A percentile compares a stretch with the other conserved stretches of the same genome.
Conservation (phyloP, 2,888 invertebrate genomes). For the Andrena camellia region DNA sequence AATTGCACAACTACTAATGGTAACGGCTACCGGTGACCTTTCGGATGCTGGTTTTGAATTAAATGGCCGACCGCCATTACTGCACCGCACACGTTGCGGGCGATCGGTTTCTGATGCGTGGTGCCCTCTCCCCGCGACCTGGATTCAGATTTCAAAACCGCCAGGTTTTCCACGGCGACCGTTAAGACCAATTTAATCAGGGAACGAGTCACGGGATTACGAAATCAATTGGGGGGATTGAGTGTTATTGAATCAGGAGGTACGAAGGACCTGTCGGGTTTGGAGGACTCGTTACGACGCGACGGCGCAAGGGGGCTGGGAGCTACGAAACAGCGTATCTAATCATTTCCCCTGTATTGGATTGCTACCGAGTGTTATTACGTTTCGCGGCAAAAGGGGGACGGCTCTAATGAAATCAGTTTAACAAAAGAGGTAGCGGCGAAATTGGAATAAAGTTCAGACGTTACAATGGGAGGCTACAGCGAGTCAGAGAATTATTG, state of each 20-base stretch:
- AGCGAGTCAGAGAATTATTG: too few relatives aligned
- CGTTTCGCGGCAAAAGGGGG: neutral
- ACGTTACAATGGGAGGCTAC: neutral
- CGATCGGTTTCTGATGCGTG: neutral
- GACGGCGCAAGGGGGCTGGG: neutral
- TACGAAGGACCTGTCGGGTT: neutral
- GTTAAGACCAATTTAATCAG: slow-evolving; percentile 21
- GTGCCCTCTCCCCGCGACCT: neutral
- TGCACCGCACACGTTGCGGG: neutral
- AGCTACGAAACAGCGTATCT: slow-evolving; percentile 8
- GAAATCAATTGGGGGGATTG: slow-evolving; percentile 7
- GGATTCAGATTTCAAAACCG: neutral
- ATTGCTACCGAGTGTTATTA: slow-evolving; percentile 7
- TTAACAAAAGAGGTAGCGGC: neutral
- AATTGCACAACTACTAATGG: neutral
- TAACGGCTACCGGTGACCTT: neutral
- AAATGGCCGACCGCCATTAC: neutral
- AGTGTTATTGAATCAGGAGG: slow-evolving; percentile 15
- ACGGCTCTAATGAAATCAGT: neutral
- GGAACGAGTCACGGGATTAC: neutral
- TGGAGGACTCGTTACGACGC: neutral
- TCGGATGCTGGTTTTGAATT: neutral
- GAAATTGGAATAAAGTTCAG: neutral
- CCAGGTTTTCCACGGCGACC: neutral
- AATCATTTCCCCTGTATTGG: neutral